Conservation (phyloP, 1,140 invertebrate genomes). For the Macrocentrus cingulum region DNA sequence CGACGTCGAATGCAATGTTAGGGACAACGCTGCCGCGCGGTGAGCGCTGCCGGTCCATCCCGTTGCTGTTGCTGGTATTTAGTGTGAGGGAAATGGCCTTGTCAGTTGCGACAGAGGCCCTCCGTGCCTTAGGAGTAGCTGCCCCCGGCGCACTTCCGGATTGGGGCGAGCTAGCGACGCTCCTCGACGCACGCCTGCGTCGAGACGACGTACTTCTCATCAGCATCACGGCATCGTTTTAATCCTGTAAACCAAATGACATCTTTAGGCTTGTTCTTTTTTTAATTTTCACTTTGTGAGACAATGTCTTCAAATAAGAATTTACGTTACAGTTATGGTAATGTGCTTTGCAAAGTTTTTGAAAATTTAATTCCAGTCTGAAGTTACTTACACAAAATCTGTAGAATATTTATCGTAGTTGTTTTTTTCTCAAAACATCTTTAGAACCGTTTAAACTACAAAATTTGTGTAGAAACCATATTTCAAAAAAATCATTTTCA, state of each 20-base stretch:
- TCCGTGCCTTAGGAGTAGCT: conserved; percentile 37
- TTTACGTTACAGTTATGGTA: too few relatives aligned
- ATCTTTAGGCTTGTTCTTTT: background rate
- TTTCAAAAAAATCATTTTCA: too few relatives aligned
- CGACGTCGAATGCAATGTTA: conserved; percentile 48
- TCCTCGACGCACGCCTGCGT: conserved; percentile 65
- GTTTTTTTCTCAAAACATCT: too few relatives aligned
- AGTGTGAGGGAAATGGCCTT: conserved; percentile 39
- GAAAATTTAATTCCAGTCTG: too few relatives aligned
- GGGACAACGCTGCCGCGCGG: conserved; percentile 57
- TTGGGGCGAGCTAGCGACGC: conserved; percentile 66
- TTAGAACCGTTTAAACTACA: too few relatives aligned
- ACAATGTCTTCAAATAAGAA: too few relatives aligned
- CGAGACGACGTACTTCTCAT: conserved; percentile 69
- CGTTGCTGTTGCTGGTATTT: conserved; percentile 32
- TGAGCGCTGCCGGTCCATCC: conserved; percentile 50
- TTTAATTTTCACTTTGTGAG: background rate
- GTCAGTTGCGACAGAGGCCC: conserved; percentile 52
- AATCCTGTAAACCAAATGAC: conserved; percentile 31
- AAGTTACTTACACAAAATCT: too few relatives aligned
- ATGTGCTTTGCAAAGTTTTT: too few relatives aligned
- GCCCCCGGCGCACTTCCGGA: conserved; percentile 37
- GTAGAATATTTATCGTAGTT: too few relatives aligned
- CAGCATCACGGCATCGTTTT: conserved; percentile 59
- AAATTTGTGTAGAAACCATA: too few relatives aligned